Conservation (phyloP, 2,888 invertebrate species). For the Coenonympha arcania region DNA sequence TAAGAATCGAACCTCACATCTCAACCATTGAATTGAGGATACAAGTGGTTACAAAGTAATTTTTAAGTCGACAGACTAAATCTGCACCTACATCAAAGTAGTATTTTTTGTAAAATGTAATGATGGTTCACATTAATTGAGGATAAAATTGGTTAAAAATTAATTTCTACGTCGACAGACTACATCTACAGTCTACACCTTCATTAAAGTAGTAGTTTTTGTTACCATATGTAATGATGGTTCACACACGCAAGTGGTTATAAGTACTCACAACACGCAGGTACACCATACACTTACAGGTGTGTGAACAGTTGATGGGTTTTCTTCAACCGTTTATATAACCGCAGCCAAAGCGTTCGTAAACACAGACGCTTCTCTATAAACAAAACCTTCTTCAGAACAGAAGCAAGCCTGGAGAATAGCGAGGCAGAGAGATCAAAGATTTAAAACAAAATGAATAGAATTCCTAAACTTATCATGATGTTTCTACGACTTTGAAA, state of each 20-base stretch:
- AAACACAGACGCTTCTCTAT: constrained; percentile 39
- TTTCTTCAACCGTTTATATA: constrained; percentile 47
- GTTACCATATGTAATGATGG: constrained; percentile 5
- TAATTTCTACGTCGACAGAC: too few species aligned
- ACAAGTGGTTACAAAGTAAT: too few species aligned
- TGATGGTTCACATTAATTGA: constrained; percentile 9
- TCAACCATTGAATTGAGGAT: too few species aligned
- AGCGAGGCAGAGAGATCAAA: constrained; percentile 25
- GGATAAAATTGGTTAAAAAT: too few species aligned
- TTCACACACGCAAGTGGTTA: constrained; percentile 6
- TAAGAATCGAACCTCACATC: too few species aligned
- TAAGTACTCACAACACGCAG: too few species aligned
- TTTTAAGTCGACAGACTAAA: too few species aligned
- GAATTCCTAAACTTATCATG: too few species aligned
- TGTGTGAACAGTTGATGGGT: constrained; percentile 32
- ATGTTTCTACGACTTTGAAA: too few species aligned
- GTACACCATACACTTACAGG: too few species aligned
- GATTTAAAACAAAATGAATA: neutral
- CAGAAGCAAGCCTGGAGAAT: constrained; percentile 28
- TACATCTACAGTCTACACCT: neutral
- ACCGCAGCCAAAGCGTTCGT: constrained; percentile 36
- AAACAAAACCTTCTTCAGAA: constrained; percentile 45
- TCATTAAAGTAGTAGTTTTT: too few species aligned
- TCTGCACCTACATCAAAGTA: too few species aligned
- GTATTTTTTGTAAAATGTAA: constrained; percentile 8